These are phyloP conservation scores for Xenopus borealis DNA, from an alignment of 2,113 vertebrate species.

Conservation along the genomic window DNA sequence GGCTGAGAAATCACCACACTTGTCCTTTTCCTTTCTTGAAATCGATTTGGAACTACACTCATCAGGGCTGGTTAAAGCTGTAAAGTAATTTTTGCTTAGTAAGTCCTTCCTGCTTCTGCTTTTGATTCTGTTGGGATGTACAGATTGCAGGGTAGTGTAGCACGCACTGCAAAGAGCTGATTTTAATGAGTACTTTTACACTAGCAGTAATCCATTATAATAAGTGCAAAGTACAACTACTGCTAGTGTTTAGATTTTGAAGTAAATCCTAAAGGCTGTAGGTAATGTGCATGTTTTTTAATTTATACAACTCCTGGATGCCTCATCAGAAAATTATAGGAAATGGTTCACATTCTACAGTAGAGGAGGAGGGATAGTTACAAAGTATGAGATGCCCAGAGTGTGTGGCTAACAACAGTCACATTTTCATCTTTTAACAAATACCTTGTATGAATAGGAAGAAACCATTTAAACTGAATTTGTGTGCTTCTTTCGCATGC, in stretches of 20 bases:
- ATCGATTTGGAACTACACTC: conserved; percentile 18
- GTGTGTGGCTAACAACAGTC: neutral
- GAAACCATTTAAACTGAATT: conserved; percentile 39
- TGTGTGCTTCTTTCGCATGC: neutral
- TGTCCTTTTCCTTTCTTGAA: too few relatives aligned
- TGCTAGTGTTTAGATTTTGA: too few relatives aligned
- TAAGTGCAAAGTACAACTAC: too few relatives aligned
- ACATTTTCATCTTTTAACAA: conserved; percentile 58
- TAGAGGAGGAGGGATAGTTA: neutral
- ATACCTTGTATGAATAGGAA: conserved; percentile 72
- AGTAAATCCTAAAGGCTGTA: too few relatives aligned
- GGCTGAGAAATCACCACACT: too few relatives aligned
- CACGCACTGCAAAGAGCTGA: neutral
- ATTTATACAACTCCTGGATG: neutral
- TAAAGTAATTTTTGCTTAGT: neutral
- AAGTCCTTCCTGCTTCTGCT: neutral
- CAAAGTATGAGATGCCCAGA: neutral
- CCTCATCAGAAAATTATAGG: conserved; percentile 9
- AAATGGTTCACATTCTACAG: too few relatives aligned
- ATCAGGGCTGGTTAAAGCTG: neutral
- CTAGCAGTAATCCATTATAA: too few relatives aligned
- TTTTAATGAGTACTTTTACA: too few relatives aligned
- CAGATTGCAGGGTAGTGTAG: neutral
- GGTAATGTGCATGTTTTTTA: too few relatives aligned
- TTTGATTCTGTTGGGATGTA: neutral